Conservation (phyloP, 2,113 vertebrate genomes). For the Triplophysa dalaica region DNA sequence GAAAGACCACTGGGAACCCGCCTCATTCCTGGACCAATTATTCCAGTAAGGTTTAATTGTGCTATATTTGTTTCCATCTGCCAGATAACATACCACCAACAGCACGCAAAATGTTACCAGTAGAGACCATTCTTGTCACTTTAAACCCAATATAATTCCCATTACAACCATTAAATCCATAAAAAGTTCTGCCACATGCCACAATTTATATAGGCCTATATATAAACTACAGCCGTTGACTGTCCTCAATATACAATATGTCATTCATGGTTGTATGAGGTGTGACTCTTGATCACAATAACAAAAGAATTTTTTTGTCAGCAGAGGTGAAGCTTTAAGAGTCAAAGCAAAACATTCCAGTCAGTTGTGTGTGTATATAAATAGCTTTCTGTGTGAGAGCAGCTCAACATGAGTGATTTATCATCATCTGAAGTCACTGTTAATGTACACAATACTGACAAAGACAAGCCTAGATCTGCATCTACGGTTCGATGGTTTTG, state of each 20-base stretch:
- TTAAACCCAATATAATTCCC: too few relatives aligned
- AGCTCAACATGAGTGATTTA: slow-evolving; percentile 55
- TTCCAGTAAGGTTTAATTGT: too few relatives aligned
- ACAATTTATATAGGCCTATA: too few relatives aligned
- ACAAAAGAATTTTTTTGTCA: slow-evolving; percentile 55
- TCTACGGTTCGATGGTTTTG: not conserved
- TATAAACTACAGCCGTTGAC: too few relatives aligned
- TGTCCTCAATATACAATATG: not conserved
- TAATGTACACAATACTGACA: slow-evolving; percentile 53
- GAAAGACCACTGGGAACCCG: too few relatives aligned
- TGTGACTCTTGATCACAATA: slow-evolving; percentile 40
- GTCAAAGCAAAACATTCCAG: slow-evolving; percentile 66
- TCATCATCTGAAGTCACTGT: slow-evolving; percentile 61
- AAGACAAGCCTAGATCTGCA: slow-evolving; percentile 40
- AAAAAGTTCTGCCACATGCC: too few relatives aligned
- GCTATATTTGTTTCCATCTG: too few relatives aligned
- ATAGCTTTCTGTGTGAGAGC: slow-evolving; percentile 65
- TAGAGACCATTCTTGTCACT: too few relatives aligned
- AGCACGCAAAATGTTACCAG: too few relatives aligned
- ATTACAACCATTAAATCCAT: too few relatives aligned
- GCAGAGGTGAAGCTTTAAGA: slow-evolving; percentile 51
- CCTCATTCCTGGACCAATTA: too few relatives aligned
- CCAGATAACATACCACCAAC: too few relatives aligned
- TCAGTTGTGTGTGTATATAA: slow-evolving; percentile 62
- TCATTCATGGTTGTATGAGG: slow-evolving; percentile 45